Base-by-base conservation (phyloP, 2,888 invertebrate genomes). In the Polyommatus icarus region DNA sequence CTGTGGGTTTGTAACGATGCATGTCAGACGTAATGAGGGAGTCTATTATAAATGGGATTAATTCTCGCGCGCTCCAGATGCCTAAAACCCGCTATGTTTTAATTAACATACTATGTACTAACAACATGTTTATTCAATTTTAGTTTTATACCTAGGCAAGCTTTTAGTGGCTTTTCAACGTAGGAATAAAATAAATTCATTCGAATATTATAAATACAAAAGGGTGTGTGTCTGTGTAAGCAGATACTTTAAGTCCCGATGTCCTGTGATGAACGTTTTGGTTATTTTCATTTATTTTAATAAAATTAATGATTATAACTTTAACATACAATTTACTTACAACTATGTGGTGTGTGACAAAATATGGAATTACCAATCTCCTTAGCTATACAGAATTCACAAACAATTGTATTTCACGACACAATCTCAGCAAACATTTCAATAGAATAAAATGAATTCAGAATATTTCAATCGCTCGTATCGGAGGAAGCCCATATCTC, bases 391-490 rank as follows among this genome's bases (percentile, higher is more conserved):
- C 5, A 71, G 24, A 29, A 4, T 50, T 75, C 40, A 54, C 29
- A 75, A 75, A 54, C 20, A 29, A 54, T 29, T 7, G 29, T 73
- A 50, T 50, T 46, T 15, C 24, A 73, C 20, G 40, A 73, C 50
- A 75, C 29, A 54, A 50, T 29, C 18, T 12, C 50, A 18, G 75
- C 75, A 75, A 75, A 75, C 7, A 50, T 54, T 75, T 75, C 75
- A 50, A 75, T 75, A 50, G 54, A 54, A 50, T 75, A 75, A 75
- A 75, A 54, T 75, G 75, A 50, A 54, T 50, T 75, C 75, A 29
- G 54, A 75, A 75, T 75, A 54, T 75, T 75, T 75, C 75, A 75
- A 29, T 54, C 75, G 73, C 10, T 73, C 54, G 50, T 75, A 75
- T 50, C 50, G 75, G 18, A 50, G 75, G 24, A 54, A 75, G 73